Evolutionary conservation across 2,113 vertebrate species (phyloP), one percentile per base, ranked within the genome.

Genomic region (Lates calcarifer): DNA sequence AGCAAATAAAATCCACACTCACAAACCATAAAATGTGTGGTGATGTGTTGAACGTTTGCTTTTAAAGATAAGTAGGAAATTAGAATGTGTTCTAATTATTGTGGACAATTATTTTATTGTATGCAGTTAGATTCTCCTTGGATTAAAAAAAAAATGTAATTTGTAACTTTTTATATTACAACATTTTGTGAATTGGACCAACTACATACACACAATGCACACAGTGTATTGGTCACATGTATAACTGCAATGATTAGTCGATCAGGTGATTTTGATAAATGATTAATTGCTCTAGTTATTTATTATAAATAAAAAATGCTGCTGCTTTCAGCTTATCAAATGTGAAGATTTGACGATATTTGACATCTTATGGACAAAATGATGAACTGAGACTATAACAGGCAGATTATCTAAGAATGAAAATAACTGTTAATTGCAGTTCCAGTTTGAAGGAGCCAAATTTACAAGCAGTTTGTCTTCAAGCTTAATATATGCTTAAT

Each of bases 1-100:
- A 70, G 11, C 28, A 72, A 53, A 77, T 12, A 63, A 22, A 82
- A 17, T 26, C 37, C n/a, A 26, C 33, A 49, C 12, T 37, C n/a
- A 39, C 18, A 60, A 69, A 51, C 41, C 10, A 14, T 20, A n/a
- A 61, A 41, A 73, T 65, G 20, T 31, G 24, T 28, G 3, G 0
- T 8, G 58, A 26, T 7, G 17, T 26, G n/a, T 63, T 10, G 26
- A 29, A 18, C 5, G 35, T 28, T 5, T 65, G 61, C 24, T 66
- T 45, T 56, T 9, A 45, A 12, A 66, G 47, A 28, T 18, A 45
- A 10, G 3, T 35, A n/a, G 29, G 6, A 31, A 51, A n/a, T 69
- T 2, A 4, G 24, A 14, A 15, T 22, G 10, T n/a, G 17, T 20
- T 49, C 5, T 14, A 41, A 41, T 28, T 22, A 57, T 24, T n/a